Evolutionary conservation across 2,888 invertebrate species (phyloP).

Genomic region (Xylocampa areola): DNA sequence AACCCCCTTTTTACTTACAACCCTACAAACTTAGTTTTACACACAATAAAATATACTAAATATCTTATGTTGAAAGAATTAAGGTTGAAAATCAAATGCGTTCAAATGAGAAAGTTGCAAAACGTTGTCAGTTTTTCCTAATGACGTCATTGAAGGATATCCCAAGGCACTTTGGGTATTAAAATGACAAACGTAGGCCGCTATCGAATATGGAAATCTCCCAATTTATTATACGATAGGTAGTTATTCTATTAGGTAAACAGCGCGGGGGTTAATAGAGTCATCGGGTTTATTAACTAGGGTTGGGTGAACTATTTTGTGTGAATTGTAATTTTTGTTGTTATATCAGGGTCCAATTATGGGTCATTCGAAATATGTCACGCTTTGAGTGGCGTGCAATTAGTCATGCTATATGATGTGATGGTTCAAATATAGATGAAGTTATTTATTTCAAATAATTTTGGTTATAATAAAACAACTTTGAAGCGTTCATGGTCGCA

Average conservation of each 20-base stretch:
- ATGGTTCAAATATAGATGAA: neutral
- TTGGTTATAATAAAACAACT: too few relatives aligned
- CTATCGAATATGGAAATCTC: constrained; percentile 88
- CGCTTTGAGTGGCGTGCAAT: constrained; percentile 20
- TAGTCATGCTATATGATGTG: constrained; percentile 10
- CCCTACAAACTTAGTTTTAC: constrained; percentile 53
- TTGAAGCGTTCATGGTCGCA: too few relatives aligned
- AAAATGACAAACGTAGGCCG: constrained; percentile 85
- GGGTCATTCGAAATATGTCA: constrained; percentile 39
- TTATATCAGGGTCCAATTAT: constrained; percentile 46
- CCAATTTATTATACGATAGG: constrained; percentile 89
- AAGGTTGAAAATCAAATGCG: constrained; percentile 50
- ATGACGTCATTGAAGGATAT: constrained; percentile 82
- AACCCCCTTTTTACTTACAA: constrained; percentile 68
- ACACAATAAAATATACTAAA: neutral
- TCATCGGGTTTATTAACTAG: constrained; percentile 80
- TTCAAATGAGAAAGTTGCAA: constrained; percentile 8
- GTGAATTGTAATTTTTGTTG: constrained; percentile 40
- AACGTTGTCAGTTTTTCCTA: constrained; percentile 60
- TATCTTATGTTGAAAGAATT: constrained; percentile 2
- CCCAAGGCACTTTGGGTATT: constrained; percentile 86
- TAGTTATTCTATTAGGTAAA: constrained; percentile 89
- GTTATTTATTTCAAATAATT: too few relatives aligned
- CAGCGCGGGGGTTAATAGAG: constrained; percentile 87
- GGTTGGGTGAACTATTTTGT: constrained; percentile 49